A percentile compares a stretch with the other conserved stretches of the same genome.
phyloP scores from a whole-genome alignment of 2,797 vertebrate genomes.

The Epinephelus awoara region DNA sequence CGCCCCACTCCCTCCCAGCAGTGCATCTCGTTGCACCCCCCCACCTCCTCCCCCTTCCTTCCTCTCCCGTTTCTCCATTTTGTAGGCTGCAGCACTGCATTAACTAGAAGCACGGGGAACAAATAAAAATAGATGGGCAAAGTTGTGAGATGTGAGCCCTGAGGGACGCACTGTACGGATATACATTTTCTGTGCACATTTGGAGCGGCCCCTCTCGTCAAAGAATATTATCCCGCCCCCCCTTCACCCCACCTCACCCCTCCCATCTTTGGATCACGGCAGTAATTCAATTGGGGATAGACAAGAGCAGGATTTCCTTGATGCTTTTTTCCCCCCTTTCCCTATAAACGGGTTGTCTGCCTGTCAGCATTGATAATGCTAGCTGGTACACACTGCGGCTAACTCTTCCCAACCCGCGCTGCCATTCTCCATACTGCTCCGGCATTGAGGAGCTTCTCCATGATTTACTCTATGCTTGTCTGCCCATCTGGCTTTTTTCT shows the following conservation, averaged over 20 bases:
- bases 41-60: neutral
- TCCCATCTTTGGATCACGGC: slow-evolving; percentile 70
- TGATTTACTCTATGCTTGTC: slow-evolving; percentile 76
- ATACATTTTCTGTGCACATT: slow-evolving; percentile 75
- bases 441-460: slow-evolving; percentile 65
- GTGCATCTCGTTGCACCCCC: slow-evolving; percentile 49
- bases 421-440: slow-evolving; percentile 67
- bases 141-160: slow-evolving; percentile 80
- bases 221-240: slow-evolving; percentile 69
- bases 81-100: slow-evolving; percentile 76
- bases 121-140: slow-evolving; percentile 82
- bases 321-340: slow-evolving; percentile 65
- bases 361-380: slow-evolving; percentile 83
- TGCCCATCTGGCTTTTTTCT: slow-evolving; percentile 64
- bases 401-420: slow-evolving; percentile 66
- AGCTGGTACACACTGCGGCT: slow-evolving; percentile 70
- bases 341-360: slow-evolving; percentile 81
- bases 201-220: slow-evolving; percentile 74
- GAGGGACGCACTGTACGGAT: slow-evolving; percentile 71
- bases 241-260: slow-evolving; percentile 28
- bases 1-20: slow-evolving; percentile 68
- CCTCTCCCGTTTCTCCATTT: slow-evolving; percentile 59
- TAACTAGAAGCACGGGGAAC: slow-evolving; percentile 78
- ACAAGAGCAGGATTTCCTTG: slow-evolving; percentile 78
- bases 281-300: slow-evolving; percentile 83